Conservation (phyloP, 2,888 invertebrate species). For the Trichacis sp. region DNA sequence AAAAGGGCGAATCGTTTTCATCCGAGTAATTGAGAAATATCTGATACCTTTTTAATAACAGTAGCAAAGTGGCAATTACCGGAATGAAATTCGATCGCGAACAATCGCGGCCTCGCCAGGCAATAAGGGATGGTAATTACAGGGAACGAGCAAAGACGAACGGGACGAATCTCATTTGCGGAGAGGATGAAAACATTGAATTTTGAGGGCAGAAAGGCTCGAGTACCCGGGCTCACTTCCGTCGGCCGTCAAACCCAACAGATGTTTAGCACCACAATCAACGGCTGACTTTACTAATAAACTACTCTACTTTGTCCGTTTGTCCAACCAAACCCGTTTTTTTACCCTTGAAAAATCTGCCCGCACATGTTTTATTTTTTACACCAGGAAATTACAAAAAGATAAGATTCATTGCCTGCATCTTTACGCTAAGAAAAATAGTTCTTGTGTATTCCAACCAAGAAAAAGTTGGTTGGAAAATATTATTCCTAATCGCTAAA, state of each 20-base stretch:
- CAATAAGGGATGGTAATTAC: neutral
- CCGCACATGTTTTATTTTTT: too few species aligned
- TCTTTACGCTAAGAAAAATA: too few species aligned
- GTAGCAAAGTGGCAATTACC: constrained; percentile 6
- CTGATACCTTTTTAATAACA: constrained; percentile 4
- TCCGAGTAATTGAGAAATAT: constrained; percentile 2
- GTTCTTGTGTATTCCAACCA: too few species aligned
- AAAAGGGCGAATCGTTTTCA: neutral
- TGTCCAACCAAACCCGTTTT: constrained; percentile 28
- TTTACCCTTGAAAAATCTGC: constrained; percentile 14
- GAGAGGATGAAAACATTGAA: neutral
- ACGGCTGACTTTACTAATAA: constrained; percentile 42
- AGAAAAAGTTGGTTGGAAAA: too few species aligned
- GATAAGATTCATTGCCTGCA: too few species aligned
- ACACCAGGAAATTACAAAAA: too few species aligned
- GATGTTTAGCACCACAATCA: constrained; percentile 42
- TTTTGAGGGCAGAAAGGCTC: neutral
- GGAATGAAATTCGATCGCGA: constrained; percentile 4
- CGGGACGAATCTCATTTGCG: constrained; percentile 6
- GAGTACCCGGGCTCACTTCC: constrained; percentile 31
- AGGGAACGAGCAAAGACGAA: neutral
- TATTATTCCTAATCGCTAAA: too few species aligned
- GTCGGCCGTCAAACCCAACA: constrained; percentile 39
- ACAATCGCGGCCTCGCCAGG: neutral
- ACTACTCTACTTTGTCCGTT: constrained; percentile 38